Evolutionary conservation across 2,888 invertebrate species (phyloP).

Genomic region (Trissoscelio sp.): DNA sequence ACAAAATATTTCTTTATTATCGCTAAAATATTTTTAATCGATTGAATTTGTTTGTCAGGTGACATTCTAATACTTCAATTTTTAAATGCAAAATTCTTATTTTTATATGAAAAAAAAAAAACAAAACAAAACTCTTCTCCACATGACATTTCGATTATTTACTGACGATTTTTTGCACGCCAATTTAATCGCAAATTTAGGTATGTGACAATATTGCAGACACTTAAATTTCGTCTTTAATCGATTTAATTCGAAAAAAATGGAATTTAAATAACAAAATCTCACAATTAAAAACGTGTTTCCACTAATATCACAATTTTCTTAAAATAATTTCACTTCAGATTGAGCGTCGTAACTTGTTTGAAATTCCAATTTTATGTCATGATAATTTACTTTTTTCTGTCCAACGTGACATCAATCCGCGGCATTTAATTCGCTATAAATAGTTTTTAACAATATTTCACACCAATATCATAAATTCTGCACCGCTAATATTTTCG

Average conservation of each 20-base stretch:
- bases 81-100: no score
- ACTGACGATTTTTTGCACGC: no score
- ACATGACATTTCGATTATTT: no score
- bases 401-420: slow-evolving; percentile 51
- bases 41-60: no score
- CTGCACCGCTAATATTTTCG: slow-evolving; percentile 31
- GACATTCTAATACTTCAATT: no score
- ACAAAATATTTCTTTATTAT: slow-evolving; percentile 16
- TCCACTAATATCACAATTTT: slow-evolving; percentile 16
- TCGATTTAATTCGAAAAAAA: neutral
- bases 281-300: slow-evolving; percentile 24
- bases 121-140: no score
- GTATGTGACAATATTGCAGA: neutral
- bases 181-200: neutral
- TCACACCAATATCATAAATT: slow-evolving; percentile 55
- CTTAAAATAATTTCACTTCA: slow-evolving; percentile 46
- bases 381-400: slow-evolving; percentile 52
- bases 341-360: slow-evolving; percentile 33
- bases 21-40: slow-evolving; percentile 4
- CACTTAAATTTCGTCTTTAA: neutral
- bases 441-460: slow-evolving; percentile 50
- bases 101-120: no score
- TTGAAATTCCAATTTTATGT: slow-evolving; percentile 25
- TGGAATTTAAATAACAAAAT: slow-evolving; percentile 5
- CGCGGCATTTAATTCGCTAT: slow-evolving; percentile 65